Base-by-base conservation (phyloP, 2,113 vertebrate genomes). In the Catharus bicknelli region DNA sequence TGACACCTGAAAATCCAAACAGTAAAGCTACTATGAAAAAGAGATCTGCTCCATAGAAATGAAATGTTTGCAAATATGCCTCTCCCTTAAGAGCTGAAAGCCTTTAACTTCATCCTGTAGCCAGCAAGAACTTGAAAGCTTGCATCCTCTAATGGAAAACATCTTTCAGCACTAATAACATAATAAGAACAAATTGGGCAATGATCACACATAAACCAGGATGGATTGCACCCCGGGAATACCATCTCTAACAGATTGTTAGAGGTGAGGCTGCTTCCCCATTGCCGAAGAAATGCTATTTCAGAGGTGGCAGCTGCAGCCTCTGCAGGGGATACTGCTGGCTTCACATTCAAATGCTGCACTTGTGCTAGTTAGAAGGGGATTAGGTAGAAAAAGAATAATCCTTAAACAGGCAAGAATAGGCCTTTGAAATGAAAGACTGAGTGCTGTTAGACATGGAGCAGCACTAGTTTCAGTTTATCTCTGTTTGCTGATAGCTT, bases 171-270 rank as follows among this genome's bases (percentile, higher is more conserved):
- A 76, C 90, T 94, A 95, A 94, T 91, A 93, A 86, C 61, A 26
- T 94, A 94, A 90, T 92, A 85, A 83, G 91, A 91, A 94, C 79
- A 97, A 96, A 95, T 70, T 93, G 94, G 90, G 82, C 88, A 92
- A 88, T 50, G 30, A 94, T 94, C 62, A 63, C 63, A 89, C 18
- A 40, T 81, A 67, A 93, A 90, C 11, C 75, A 72, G 94, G 91
- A 91, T 86, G 88, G 73, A 58, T 75, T 51, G 45, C 34, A 25
- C 38, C 48, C 38, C 42, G 67, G 90, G 90, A 94, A 62, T 50
- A 29, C 57, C 74, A 50, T 72, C 86, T 36, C 47, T 88, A 86
- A 20, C 70, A 90, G 75, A 74, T 58, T 90, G 74, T 36, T 81
- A 75, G 90, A 96, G 88, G 73, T 96, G 83, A 96, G 85, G 70